Evolutionary conservation across 2,113 vertebrate genomes (phyloP).

Genomic region (Ictalurus furcatus): DNA sequence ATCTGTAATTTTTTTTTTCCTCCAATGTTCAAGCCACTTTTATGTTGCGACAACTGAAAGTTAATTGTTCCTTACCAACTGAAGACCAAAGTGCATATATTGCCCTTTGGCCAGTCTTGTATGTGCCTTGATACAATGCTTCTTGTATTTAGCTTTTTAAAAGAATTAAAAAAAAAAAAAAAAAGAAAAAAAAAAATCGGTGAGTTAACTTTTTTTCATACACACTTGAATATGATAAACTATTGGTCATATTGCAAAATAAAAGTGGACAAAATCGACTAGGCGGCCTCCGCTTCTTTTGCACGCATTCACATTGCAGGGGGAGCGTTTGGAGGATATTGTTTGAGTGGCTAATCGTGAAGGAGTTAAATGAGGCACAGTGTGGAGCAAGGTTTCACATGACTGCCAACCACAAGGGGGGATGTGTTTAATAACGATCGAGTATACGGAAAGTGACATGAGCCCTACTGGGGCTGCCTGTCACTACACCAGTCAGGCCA

Average conservation of each 20-base stretch:
- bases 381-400: slow-evolving; percentile 64
- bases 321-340: slow-evolving; percentile 59
- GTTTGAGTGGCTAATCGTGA: slow-evolving; percentile 63
- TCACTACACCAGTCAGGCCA: slow-evolving; percentile 44
- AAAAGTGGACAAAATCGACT: slow-evolving; percentile 81
- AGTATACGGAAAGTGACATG: slow-evolving; percentile 65
- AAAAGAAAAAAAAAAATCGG: slow-evolving; percentile 58
- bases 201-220: slow-evolving; percentile 95
- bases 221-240: slow-evolving; percentile 91
- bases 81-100: slow-evolving; percentile 99
- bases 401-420: slow-evolving; percentile 47
- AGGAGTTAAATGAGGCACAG: slow-evolving; percentile 62
- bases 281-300: slow-evolving; percentile 62
- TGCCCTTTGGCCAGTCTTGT: slow-evolving; percentile 99
- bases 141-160: slow-evolving; percentile 99
- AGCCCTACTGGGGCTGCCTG: slow-evolving; percentile 62
- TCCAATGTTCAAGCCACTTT: slow-evolving; percentile 75
- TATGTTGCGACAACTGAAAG: slow-evolving; percentile 89
- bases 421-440: slow-evolving; percentile 64
- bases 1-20: slow-evolving; percentile 66
- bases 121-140: slow-evolving; percentile 99
- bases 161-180: slow-evolving; percentile 36
- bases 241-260: slow-evolving; percentile 97
- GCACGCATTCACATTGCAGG: slow-evolving; percentile 37
- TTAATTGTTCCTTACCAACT: slow-evolving; percentile 87